These are phyloP conservation scores for Lepidocyrtinus sp. DNA, from an alignment of 2,888 invertebrate genomes.

Conservation along the genomic window DNA sequence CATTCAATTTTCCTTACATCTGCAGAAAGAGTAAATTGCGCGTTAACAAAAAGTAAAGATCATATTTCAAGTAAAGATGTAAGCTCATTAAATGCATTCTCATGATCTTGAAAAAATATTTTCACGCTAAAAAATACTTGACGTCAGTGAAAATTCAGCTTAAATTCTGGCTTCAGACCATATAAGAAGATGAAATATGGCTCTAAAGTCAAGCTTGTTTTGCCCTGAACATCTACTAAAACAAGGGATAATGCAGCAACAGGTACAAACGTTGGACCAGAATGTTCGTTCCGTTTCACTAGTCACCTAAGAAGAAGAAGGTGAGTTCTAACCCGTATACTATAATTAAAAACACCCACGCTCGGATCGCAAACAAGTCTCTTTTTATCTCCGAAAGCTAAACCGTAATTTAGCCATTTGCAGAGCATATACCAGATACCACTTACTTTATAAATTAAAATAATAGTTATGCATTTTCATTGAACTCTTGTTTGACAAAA, in stretches of 20 bases:
- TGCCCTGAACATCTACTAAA: too few relatives aligned
- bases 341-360: constrained; percentile 29
- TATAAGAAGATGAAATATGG: too few relatives aligned
- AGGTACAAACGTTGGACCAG: neutral
- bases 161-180: too few relatives aligned
- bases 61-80: too few relatives aligned
- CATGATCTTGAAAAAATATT: constrained; percentile 22
- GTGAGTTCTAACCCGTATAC: neutral
- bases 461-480: neutral
- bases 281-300: neutral
- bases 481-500: neutral
- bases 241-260: too few relatives aligned
- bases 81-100: constrained; percentile 27
- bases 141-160: constrained; percentile 22
- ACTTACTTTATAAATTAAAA: neutral
- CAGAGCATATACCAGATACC: neutral
- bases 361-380: neutral
- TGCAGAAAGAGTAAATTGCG: too few relatives aligned
- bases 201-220: too few relatives aligned
- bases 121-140: neutral
- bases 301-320: neutral
- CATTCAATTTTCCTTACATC: too few relatives aligned
- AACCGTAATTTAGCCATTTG: neutral
- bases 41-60: too few relatives aligned
- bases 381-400: neutral